Evolutionary conservation across 2,797 vertebrate genomes (phyloP), one percentile per base, ranked within the genome.

Genomic region (Setipinna tenuifilis): DNA sequence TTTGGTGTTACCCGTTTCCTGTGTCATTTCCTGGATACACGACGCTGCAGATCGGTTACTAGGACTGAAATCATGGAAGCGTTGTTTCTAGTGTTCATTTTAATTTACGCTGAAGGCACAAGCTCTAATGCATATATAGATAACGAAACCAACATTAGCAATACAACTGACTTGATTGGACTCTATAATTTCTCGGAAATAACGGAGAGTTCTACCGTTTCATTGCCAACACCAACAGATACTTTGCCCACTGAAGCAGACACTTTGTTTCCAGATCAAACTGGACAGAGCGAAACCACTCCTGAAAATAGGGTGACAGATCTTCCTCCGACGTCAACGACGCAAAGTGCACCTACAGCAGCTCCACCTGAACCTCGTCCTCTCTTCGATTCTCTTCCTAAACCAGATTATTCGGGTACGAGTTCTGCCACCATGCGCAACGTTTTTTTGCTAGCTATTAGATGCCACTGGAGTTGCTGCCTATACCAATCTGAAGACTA

Each of bases 21-120:
- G 31, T 78, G 2, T 68, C 62, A 82, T 78, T 89, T 90, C 89
- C 89, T 91, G 75, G 91, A 89, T 82, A 91, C 89, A 16, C n/a
- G 48, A 23, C 62, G 65, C 82, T 59, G 50, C 16, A 31, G 14
- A n/a, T 14, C 41, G 54, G 89, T 89, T 86, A 83, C 87, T 83
- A 87, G 57, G 86, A 75, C 81, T 19, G 35, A 82, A 86, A 86
- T 83, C 25, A 91, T 91, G 90, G 87, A 89, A 71, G 86, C 44
- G 21, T 46, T 87, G 46, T 12, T 84, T 31, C 82, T 84, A 48
- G 14, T 68, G n/a, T 25, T 86, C 71, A 57, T 90, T 80, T 62
- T 88, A 16, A n/a, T 50, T 23, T 83, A 10, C 84, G 86, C 85
- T 9, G 57, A 44, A 28, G 84, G 50, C 4, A 48, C n/a, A 9